Percentiles rank a stretch among this genome's conserved stretches.
phyloP scores from a whole-genome alignment of 2,888 invertebrate species.

The Phalera bucephala region DNA sequence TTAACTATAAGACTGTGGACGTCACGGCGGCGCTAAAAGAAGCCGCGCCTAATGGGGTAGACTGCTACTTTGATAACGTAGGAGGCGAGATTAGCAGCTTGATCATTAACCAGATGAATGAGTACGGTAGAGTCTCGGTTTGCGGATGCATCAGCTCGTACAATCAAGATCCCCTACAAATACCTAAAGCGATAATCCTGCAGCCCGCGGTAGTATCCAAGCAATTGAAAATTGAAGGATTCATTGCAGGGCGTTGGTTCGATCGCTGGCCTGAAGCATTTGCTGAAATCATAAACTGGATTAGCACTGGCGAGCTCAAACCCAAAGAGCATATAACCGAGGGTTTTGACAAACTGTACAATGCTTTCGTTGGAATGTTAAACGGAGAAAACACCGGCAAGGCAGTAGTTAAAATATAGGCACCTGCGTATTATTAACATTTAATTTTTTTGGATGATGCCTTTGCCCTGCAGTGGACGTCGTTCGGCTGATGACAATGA shows the following conservation, averaged over 20 bases:
- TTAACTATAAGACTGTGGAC: conserved; percentile 86
- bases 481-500: no score
- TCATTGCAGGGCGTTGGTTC: conserved; percentile 76
- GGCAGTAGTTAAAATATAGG: conserved; percentile 85
- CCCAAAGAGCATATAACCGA: no score
- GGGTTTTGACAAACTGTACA: conserved; percentile 89
- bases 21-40: conserved; percentile 74
- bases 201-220: conserved; percentile 81
- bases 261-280: conserved; percentile 83
- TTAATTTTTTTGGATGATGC: no score
- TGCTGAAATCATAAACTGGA: conserved; percentile 81
- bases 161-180: conserved; percentile 42
- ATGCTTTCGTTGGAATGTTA: conserved; percentile 83
- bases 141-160: conserved; percentile 63
- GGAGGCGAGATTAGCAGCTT: conserved; percentile 84
- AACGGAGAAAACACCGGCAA: no score
- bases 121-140: conserved; percentile 81
- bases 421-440: no score
- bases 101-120: conserved; percentile 84
- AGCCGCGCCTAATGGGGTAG: conserved; percentile 84
- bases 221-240: no score
- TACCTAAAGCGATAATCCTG: conserved; percentile 63
- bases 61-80: conserved; percentile 90
- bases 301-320: conserved; percentile 85
- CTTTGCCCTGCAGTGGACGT: no score